phyloP scores from a whole-genome alignment of 2,113 vertebrate species.

The Platycercus adscitus region DNA sequence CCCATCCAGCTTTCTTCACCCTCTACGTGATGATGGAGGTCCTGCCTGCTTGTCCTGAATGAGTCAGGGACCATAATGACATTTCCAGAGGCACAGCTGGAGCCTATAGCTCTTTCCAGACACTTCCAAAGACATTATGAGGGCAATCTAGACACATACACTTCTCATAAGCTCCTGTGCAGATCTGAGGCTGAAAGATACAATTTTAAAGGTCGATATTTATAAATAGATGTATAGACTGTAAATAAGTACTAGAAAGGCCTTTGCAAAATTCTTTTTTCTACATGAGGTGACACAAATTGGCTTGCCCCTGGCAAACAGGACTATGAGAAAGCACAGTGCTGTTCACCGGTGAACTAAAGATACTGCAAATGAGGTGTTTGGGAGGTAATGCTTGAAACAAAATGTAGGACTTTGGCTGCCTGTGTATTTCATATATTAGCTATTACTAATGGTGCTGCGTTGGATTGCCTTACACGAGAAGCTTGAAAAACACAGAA shows the following conservation, averaged over 20 bases:
- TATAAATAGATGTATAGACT: neutral
- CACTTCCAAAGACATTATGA: constrained; percentile 1
- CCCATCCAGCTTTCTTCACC: constrained; percentile 26
- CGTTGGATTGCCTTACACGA: neutral
- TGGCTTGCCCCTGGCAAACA: neutral
- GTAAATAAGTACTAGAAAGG: neutral
- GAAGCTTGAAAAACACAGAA: neutral
- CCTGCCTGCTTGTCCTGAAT: neutral
- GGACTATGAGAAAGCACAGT: neutral
- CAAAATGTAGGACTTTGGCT: neutral
- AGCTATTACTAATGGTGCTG: neutral
- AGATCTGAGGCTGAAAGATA: neutral
- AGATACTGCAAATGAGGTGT: neutral
- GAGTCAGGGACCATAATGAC: constrained; percentile 30
- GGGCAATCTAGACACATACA: neutral
- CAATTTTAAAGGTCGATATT: neutral
- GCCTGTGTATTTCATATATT: fast-evolving
- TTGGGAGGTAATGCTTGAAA: neutral
- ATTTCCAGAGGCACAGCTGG: neutral
- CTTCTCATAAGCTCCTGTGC: neutral
- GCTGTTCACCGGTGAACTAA: neutral
- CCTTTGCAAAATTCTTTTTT: neutral
- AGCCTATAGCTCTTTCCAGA: neutral
- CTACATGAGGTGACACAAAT: fast-evolving
- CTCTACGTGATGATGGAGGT: neutral